Conservation (phyloP, 2,888 invertebrate genomes). For the Phytoseiulus persimilis region DNA sequence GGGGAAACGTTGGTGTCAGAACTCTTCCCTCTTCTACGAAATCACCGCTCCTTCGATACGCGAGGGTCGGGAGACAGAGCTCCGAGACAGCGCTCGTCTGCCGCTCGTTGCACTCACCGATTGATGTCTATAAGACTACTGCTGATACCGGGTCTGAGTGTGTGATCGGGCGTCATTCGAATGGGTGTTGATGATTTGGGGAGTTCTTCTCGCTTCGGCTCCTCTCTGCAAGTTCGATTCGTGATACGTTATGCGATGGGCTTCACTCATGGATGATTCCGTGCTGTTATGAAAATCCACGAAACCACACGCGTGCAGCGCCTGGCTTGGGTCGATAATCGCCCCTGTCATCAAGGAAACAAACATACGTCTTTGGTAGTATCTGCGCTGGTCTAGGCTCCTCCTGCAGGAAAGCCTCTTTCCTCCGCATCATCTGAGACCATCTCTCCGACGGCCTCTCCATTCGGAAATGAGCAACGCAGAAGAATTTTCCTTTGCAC, state of each 20-base stretch:
- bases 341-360: not conserved
- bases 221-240: not conserved
- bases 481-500: conserved; percentile 61
- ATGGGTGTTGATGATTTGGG: conserved; percentile 12
- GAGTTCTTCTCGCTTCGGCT: not conserved
- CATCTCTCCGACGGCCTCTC: conserved; percentile 46
- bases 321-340: too few relatives aligned
- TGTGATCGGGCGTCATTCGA: conserved; percentile 22
- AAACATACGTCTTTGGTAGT: conserved; percentile 28
- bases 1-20: conserved; percentile 11
- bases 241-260: not conserved
- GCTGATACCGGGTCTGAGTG: conserved; percentile 24
- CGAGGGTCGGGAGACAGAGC: too few relatives aligned
- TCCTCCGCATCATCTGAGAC: conserved; percentile 45
- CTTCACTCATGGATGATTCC: not conserved
- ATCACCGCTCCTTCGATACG: too few relatives aligned
- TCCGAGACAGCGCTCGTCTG: too few relatives aligned
- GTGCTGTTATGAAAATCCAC: too few relatives aligned
- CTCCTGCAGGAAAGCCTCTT: conserved; percentile 43
- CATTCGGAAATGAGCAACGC: conserved; percentile 53
- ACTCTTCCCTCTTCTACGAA: not conserved
- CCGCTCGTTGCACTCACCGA: conserved; percentile 13
- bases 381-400: conserved; percentile 30
- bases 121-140: conserved; percentile 31
- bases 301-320: not conserved